phyloP scores from a whole-genome alignment of 2,797 vertebrate species.

The Neoniphon sammara region DNA sequence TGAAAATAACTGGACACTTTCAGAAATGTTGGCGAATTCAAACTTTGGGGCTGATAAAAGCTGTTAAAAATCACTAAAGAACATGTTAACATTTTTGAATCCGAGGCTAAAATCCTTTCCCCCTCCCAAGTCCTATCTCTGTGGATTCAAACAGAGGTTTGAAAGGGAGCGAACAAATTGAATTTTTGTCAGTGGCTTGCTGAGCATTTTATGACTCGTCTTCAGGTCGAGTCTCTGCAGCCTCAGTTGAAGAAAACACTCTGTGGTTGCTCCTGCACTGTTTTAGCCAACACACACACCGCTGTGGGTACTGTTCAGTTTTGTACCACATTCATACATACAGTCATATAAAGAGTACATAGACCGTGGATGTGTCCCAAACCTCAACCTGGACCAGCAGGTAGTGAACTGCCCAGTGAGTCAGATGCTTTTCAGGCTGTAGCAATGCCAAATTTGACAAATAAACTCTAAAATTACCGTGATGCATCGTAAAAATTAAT shows the following conservation, averaged over 20 bases:
- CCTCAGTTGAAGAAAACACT: slow-evolving; percentile 30
- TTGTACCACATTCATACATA: neutral
- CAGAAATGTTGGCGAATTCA: no score
- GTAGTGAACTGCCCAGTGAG: no score
- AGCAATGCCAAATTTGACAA: no score
- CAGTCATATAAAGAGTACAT: no score
- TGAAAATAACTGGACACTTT: neutral
- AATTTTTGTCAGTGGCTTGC: neutral
- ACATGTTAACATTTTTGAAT: neutral
- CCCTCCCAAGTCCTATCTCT: neutral
- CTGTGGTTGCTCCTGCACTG: slow-evolving; percentile 38
- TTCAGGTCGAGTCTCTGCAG: neutral
- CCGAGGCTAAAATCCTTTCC: neutral
- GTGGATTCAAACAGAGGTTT: neutral
- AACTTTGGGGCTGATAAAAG: no score
- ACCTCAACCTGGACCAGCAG: no score
- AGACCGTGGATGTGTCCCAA: no score
- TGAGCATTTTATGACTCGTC: neutral
- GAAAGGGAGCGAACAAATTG: neutral
- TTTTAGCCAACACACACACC: slow-evolving; percentile 4
- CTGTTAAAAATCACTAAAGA: neutral
- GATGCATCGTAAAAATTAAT: no score
- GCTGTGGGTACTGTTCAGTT: slow-evolving; percentile 39
- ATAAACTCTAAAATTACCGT: no score
- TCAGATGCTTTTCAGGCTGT: no score